phyloP scores from a whole-genome alignment of 2,888 invertebrate genomes.

The Tuta absoluta region DNA sequence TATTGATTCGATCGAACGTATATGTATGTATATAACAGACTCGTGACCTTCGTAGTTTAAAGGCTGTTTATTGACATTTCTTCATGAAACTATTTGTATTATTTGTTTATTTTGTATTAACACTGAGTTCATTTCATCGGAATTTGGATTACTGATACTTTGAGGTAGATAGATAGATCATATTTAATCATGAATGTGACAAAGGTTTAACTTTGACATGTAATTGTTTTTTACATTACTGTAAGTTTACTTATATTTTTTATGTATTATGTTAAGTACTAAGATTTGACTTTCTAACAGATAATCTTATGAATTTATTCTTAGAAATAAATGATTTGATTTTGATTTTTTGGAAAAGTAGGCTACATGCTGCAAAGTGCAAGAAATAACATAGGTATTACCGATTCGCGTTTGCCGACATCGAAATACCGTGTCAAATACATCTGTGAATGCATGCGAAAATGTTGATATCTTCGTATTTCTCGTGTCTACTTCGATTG shows the following conservation, averaged over 20 bases:
- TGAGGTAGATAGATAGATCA: too few species aligned
- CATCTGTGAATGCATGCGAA: slow-evolving; percentile 8
- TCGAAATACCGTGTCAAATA: slow-evolving; percentile 6
- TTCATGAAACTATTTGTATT: neutral
- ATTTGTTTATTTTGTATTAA: slow-evolving; percentile 10
- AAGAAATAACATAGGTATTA: neutral
- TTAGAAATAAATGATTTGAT: too few species aligned
- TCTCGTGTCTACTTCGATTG: neutral
- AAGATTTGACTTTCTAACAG: too few species aligned
- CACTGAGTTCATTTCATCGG: slow-evolving; percentile 10
- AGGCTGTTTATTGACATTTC: slow-evolving; percentile 16
- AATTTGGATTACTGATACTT: neutral
- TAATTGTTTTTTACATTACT: too few species aligned
- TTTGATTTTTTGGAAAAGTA: too few species aligned
- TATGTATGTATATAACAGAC: slow-evolving; percentile 12
- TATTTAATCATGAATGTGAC: too few species aligned
- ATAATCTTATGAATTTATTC: too few species aligned
- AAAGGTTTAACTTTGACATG: too few species aligned
- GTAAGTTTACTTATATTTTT: too few species aligned
- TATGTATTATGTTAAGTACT: too few species aligned
- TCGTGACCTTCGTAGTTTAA: slow-evolving; percentile 16
- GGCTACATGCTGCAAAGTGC: neutral
- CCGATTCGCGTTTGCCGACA: slow-evolving; percentile 5
- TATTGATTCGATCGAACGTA: slow-evolving; percentile 13
- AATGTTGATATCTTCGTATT: slow-evolving; percentile 5